Base-by-base conservation (phyloP, 2,888 invertebrate species). In the Masnerella sp. region DNA sequence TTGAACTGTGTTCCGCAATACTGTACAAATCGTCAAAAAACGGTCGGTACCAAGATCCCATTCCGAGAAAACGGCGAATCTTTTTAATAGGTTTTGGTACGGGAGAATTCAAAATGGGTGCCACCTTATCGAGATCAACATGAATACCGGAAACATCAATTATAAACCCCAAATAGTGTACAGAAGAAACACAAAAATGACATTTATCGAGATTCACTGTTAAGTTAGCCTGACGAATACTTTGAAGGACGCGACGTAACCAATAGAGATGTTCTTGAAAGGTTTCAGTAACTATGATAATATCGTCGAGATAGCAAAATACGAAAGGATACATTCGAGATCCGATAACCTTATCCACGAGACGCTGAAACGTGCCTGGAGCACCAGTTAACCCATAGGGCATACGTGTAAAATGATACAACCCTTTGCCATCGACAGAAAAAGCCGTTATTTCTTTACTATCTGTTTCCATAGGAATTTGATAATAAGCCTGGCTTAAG, bases 61-160 rank as follows among this genome's bases (percentile, higher is more conserved):
- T 51, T 1, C 83, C 82, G 0, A 84, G 22, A 32, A 83, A 84
- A 5, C 76, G 32, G 1, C 76, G 59, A 4, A 81, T n/a, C 14
- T 78, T 64, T 32, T 47, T 52, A 0, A 59, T 2, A 1, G 32
- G 70, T 0, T 11, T 20, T 2, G 73, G 74, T 3, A 12, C 18
- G 0, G 74, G 76, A 14, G 61, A 74, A 0, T 68, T 28, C 1
- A 51, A 0, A 0, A 77, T 40, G 2, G 75, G 40, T 2, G n/a
- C 9, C 1, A 17, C 25, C 12, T 71, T 74, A 0, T 71, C 71
- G 0, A 49, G 71, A 17, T 77, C 73, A 0, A 70, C 43, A 5
- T 51, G 40, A 0, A 75, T 15, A 0, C 73, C 72, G 5, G 34
- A 40, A 4, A 22, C 32, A 9, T 70, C 64, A 0, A 75, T 56